Base-by-base conservation (phyloP, 2,113 vertebrate species). In the Pongo abelii region DNA sequence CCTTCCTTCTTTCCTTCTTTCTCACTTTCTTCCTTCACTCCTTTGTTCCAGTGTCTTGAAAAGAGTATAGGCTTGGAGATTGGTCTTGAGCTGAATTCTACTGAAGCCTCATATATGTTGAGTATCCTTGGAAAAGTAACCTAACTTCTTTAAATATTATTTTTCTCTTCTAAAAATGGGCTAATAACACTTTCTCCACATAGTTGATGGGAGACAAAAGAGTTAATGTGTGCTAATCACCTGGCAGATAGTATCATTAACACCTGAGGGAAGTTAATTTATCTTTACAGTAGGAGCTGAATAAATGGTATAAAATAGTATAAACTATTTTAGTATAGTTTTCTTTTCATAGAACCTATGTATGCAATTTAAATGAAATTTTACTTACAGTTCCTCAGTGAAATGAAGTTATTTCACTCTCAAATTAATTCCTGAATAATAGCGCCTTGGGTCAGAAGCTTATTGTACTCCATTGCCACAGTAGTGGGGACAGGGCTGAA, bases 391-490 rank as follows among this genome's bases (percentile, higher is more conserved):
- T 70, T 92, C 25, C 13, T 81, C 23, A 77, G 20, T 5, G 64
- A 43, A 18, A 55, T 48, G 57, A 96, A 4, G 3, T 50, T 23
- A 11, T 46, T 86, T 87, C 18, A 57, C 14, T 70, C 6, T 14
- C 17, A 38, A 64, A 40, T 52, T 38, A 87, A 23, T 48, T 61
- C n/a, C 38, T 84, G 22, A 14, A n/a, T 50, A 46, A 35, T 30
- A 3, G 4, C 27, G 4, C 22, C 5, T 50, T 40, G 35, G n/a
- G 22, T 32, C 5, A 27, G 35, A 0, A 40, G 38, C 13, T 78
- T 46, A 17, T 7, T 9, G 6, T 13, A 1, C 3, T 3, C 3
- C 17, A 0, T 11, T 27, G 69, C 32, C 35, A 43, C n/a, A 46
- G 43, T 12, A 5, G 16, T 48, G 12, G 46, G 83, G 46, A 48